These are phyloP conservation scores for Megalonaias nervosa DNA, from an alignment of 1,140 invertebrate species.

Conservation along the genomic window DNA sequence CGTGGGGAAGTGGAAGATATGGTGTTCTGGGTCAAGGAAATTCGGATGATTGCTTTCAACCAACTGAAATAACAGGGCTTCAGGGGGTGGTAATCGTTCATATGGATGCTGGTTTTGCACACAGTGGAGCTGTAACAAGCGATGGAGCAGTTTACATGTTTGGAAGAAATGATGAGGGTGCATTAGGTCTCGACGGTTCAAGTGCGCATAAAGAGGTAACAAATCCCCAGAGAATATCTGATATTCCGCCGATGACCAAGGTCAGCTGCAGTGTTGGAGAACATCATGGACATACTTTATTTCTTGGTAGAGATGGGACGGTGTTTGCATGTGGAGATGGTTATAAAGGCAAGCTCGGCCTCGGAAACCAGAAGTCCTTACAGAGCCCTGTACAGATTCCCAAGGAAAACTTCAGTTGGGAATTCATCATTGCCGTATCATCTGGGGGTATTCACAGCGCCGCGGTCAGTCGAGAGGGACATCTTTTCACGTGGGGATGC, in stretches of 20 bases:
- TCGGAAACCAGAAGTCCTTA: conserved; percentile 72
- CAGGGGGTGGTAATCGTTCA: conserved; percentile 10
- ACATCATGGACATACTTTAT: conserved; percentile 51
- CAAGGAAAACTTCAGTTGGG: conserved; percentile 83
- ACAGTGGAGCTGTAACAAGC: conserved; percentile 81
- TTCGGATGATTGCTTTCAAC: conserved; percentile 20
- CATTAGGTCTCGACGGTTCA: conserved; percentile 87
- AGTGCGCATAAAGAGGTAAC: conserved; percentile 52
- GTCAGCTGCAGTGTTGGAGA: conserved; percentile 54
- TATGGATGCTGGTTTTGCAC: conserved; percentile 45
- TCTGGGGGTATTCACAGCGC: conserved; percentile 95
- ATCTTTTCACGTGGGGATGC: conserved; percentile 94
- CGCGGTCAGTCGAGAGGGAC: conserved; percentile 89
- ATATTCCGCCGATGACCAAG: conserved; percentile 2
- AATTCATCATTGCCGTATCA: conserved; percentile 89
- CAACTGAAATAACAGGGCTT: conserved; percentile 25
- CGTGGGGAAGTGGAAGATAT: conserved; percentile 49
- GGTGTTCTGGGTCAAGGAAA: conserved; percentile 48
- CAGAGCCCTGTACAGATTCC: conserved; percentile 79
- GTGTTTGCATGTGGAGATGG: conserved; percentile 48
- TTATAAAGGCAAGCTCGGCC: conserved; percentile 49
- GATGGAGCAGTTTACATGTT: conserved; percentile 88
- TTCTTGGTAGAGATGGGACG: conserved; percentile 26
- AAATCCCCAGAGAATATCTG: conserved; percentile 3
- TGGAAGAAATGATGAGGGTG: conserved; percentile 95